Evolutionary conservation across 2,113 vertebrate species (phyloP), one percentile per base, ranked within the genome.

Genomic region (Scartelaos histophorus): DNA sequence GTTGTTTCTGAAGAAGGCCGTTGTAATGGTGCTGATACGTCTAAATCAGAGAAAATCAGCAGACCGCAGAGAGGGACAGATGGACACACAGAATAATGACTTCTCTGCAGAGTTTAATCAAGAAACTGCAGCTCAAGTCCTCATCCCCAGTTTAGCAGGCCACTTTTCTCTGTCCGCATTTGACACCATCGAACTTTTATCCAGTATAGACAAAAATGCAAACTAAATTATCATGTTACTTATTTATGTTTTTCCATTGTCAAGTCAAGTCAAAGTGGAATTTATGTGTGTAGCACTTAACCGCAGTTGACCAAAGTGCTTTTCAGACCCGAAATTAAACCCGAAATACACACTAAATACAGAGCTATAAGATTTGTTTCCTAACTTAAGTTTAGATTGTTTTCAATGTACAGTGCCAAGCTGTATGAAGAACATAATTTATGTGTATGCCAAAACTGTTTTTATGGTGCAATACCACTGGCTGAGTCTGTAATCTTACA

Each of bases 71-170:
- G 53, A n/a, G 22, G 51, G 49, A 61, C 21, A 38, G 22, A 43
- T 38, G 65, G 66, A 64, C 45, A 29, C 10, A 34, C 29, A 34
- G 62, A 67, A 67, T 71, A 43, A 43, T 19, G 24, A 66, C 19
- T 46, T 13, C 11, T 29, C 15, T 64, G 29, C 17, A 4, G 22
- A 24, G 21, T 13, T 64, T 64, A 51, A 53, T 60, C 38, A 67
- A 54, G 56, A 69, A 15, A 15, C 45, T 45, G 17, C 17, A 15
- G 13, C 47, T 35, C 25, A 9, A 19, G 11, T 62, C 34, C 61
- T 64, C 61, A 43, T 19, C 61, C 19, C 0, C 34, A 64, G 6
- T 64, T 62, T 11, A 64, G 34, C 61, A 43, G 7, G 17, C 15
- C 16, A 7, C 61, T 64, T 17, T 10, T 43, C 34, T 64, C n/a